Percentiles rank a stretch among this genome's conserved stretches.
These are phyloP conservation scores for Anorthoa munda DNA, from an alignment of 2,888 invertebrate species.

Conservation along the genomic window DNA sequence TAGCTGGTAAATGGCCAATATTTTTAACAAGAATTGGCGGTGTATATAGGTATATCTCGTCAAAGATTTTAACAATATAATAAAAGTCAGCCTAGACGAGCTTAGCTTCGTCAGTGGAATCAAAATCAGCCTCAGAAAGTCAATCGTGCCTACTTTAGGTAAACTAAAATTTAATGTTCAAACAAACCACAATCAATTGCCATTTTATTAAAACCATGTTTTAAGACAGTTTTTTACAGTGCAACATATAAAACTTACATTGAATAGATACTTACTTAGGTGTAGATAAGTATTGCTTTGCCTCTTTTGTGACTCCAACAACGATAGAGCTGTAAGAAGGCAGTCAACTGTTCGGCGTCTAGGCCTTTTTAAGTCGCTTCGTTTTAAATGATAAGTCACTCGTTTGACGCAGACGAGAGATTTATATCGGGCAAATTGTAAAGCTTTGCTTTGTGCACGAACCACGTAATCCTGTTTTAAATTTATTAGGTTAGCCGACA, in stretches of 20 bases:
- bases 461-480: conserved; percentile 88
- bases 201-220: background rate
- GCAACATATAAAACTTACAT: conserved; percentile 3
- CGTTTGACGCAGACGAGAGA: conserved; percentile 81
- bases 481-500: conserved; percentile 89
- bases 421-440: conserved; percentile 89
- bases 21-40: too few relatives aligned
- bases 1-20: too few relatives aligned
- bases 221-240: background rate
- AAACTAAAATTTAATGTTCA: background rate
- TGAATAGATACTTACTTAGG: background rate
- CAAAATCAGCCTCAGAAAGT: background rate
- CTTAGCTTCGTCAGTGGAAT: background rate
- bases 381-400: conserved; percentile 75
- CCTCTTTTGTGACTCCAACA: conserved; percentile 8
- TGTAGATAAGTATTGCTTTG: background rate
- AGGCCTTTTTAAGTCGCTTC: conserved; percentile 64
- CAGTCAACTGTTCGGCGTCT: conserved; percentile 41
- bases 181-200: background rate
- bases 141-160: too few relatives aligned
- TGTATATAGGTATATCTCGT: too few relatives aligned
- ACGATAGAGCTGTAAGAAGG: conserved; percentile 21
- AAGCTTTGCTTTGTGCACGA: conserved; percentile 87
- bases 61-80: too few relatives aligned
- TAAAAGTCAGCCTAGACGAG: too few relatives aligned